These are phyloP conservation scores for Brachionus angularis DNA, from an alignment of 1,140 invertebrate genomes.

Conservation along the genomic window DNA sequence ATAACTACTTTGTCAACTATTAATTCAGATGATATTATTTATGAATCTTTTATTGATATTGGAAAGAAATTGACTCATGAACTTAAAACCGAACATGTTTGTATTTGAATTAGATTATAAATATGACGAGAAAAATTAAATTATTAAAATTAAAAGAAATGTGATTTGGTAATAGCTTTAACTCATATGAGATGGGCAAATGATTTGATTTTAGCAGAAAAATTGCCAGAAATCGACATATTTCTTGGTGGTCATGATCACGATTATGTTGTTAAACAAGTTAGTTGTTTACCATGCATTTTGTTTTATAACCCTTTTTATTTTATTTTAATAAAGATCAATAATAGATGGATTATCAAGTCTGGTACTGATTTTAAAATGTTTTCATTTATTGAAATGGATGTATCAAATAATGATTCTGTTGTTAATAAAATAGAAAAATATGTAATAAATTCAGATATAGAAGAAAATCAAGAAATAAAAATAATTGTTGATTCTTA, in stretches of 20 bases:
- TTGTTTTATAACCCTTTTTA: background rate
- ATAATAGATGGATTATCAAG: slow-evolving; percentile 32
- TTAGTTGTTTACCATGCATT: slow-evolving; percentile 43
- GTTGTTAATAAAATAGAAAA: slow-evolving; percentile 26
- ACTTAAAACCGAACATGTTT: slow-evolving; percentile 61
- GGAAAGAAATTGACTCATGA: slow-evolving; percentile 67
- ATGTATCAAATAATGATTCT: background rate
- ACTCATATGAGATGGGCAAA: slow-evolving; percentile 87
- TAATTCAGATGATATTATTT: slow-evolving; percentile 80
- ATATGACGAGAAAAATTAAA: background rate
- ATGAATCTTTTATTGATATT: slow-evolving; percentile 74
- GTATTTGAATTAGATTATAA: too few relatives aligned
- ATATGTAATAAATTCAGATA: slow-evolving; percentile 15
- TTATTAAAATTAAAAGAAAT: slow-evolving; percentile 62
- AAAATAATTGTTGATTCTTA: slow-evolving; percentile 20
- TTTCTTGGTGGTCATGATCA: slow-evolving; percentile 55
- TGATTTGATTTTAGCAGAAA: slow-evolving; percentile 74
- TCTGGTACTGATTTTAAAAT: slow-evolving; percentile 26
- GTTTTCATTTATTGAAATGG: slow-evolving; percentile 7
- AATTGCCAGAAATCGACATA: slow-evolving; percentile 70
- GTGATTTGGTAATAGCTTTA: slow-evolving; percentile 79
- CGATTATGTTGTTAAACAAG: slow-evolving; percentile 52
- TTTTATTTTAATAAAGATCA: background rate
- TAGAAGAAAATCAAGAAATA: slow-evolving; percentile 5
- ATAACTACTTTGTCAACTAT: slow-evolving; percentile 79